These are phyloP conservation scores for Limnephilus rhombicus DNA, from an alignment of 2,888 invertebrate species.

Conservation along the genomic window DNA sequence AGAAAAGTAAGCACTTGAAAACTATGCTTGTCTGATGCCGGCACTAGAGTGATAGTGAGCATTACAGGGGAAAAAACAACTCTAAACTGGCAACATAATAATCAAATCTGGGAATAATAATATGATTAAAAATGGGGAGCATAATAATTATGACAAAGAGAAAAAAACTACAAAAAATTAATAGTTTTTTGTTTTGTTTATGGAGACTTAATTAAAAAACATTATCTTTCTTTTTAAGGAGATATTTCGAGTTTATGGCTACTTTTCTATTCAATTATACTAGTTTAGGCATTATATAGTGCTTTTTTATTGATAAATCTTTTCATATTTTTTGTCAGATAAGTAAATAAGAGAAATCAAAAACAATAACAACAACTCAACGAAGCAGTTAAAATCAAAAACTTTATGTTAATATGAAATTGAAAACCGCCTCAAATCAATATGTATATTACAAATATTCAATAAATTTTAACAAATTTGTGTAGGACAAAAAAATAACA, in stretches of 20 bases:
- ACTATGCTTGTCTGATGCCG: conserved; percentile 49
- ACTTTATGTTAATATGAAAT: neutral
- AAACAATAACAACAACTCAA: neutral
- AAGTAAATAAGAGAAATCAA: neutral
- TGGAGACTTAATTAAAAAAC: neutral
- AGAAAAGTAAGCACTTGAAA: conserved; percentile 48
- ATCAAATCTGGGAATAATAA: conserved; percentile 45
- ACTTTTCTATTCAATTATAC: neutral
- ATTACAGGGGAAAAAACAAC: conserved; percentile 49
- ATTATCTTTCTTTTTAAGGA: neutral
- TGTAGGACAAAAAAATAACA: neutral
- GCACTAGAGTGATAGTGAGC: conserved; percentile 52
- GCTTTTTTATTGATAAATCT: neutral
- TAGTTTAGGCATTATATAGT: neutral
- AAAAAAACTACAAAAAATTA: neutral
- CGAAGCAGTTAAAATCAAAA: neutral
- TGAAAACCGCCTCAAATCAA: neutral
- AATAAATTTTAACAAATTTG: neutral
- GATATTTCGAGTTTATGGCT: neutral
- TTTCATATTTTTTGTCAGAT: neutral
- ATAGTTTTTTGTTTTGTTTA: neutral
- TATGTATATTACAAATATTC: neutral
- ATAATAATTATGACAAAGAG: neutral
- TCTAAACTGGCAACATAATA: conserved; percentile 37
- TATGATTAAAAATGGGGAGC: conserved; percentile 15